These are phyloP conservation scores for Lasioglossum malachurum DNA, from an alignment of 2,888 invertebrate genomes.

Conservation along the genomic window DNA sequence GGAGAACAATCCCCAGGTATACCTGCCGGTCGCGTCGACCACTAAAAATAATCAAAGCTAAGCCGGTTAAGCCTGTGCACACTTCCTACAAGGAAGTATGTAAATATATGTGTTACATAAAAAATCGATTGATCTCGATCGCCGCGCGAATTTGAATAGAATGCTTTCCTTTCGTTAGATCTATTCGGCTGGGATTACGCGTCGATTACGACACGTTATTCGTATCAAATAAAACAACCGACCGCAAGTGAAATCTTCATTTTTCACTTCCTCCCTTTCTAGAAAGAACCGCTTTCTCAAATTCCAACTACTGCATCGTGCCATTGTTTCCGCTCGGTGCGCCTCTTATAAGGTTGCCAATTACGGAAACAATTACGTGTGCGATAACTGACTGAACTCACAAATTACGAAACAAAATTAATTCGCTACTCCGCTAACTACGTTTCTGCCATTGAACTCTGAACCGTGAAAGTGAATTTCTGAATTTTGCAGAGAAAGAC, in stretches of 20 bases:
- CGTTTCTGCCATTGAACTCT: not conserved
- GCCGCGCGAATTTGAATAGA: not conserved
- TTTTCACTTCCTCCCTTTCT: not conserved
- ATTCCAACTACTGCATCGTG: not conserved
- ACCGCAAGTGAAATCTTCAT: not conserved
- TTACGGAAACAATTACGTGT: not conserved
- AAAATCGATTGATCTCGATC: not conserved
- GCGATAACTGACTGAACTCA: too few species aligned
- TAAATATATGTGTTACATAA: not conserved
- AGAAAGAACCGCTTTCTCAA: not conserved
- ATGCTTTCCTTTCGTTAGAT: not conserved
- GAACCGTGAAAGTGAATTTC: not conserved
- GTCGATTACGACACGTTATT: not conserved
- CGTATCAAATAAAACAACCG: not conserved
- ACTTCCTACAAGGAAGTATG: not conserved
- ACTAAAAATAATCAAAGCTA: conserved; percentile 66
- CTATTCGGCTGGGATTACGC: not conserved
- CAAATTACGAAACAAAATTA: not conserved
- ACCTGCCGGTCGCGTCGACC: conserved; percentile 76
- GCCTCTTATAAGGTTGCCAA: not conserved
- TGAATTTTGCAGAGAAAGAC: not conserved
- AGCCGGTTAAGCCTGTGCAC: too few species aligned
- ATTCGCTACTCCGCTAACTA: not conserved
- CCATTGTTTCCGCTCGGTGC: not conserved
- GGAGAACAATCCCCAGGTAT: conserved; percentile 73